phyloP scores from a whole-genome alignment of 2,113 vertebrate genomes.

The Antigone vipio region DNA sequence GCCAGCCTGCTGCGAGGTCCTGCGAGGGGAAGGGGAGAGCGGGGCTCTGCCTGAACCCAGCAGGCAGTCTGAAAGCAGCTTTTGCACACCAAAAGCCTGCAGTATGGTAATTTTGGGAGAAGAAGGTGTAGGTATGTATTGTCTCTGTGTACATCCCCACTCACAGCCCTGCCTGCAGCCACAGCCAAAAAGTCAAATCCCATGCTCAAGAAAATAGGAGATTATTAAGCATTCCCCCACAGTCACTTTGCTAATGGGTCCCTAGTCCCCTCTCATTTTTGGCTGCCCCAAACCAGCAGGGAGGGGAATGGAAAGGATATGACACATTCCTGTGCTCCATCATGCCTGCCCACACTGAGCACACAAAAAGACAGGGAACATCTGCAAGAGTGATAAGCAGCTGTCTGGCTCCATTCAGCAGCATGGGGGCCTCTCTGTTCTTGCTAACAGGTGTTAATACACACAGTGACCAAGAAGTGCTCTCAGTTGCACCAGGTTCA shows the following conservation, averaged over 20 bases:
- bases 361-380: slow-evolving; percentile 31
- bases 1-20: not conserved
- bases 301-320: slow-evolving; percentile 11
- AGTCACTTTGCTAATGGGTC: not conserved
- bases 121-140: not conserved
- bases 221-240: not conserved
- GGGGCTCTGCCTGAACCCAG: not conserved
- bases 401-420: slow-evolving; percentile 5
- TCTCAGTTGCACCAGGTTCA: not conserved
- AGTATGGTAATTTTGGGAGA: not conserved
- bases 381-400: slow-evolving; percentile 54
- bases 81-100: not conserved
- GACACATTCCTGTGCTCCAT: not conserved
- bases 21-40: not conserved
- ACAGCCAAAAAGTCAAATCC: not conserved
- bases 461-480: not conserved
- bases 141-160: not conserved
- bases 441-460: not conserved
- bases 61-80: not conserved
- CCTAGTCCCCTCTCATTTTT: slow-evolving; percentile 2
- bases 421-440: not conserved
- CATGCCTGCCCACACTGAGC: not conserved
- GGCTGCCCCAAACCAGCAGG: not conserved
- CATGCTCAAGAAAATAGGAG: not conserved
- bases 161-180: not conserved